phyloP scores from a whole-genome alignment of 2,113 vertebrate species.

The Archilochus colubris region DNA sequence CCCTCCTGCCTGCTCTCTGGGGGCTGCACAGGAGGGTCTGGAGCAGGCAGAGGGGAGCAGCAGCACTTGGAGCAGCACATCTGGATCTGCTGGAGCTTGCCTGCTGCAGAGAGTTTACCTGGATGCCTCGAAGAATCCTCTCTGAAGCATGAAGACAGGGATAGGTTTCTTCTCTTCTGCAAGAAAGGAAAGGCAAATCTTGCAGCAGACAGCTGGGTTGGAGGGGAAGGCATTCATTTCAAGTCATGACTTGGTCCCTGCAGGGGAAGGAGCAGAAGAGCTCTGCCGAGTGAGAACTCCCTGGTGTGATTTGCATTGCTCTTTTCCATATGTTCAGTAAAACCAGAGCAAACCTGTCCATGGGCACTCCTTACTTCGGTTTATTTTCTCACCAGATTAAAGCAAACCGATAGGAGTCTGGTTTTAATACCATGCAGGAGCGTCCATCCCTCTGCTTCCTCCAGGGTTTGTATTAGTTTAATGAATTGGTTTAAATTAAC shows the following conservation, averaged over 20 bases:
- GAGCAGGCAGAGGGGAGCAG: not conserved
- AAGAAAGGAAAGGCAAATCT: not conserved
- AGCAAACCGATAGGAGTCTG: conserved; percentile 10
- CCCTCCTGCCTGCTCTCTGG: not conserved
- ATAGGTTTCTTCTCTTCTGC: not conserved
- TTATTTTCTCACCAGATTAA: conserved; percentile 66
- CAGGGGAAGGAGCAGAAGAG: not conserved
- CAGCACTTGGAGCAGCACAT: not conserved
- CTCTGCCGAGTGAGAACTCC: conserved; percentile 22
- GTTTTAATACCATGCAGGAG: not conserved
- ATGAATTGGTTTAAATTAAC: conserved; percentile 59
- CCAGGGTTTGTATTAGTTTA: not conserved
- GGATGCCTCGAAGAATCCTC: not conserved
- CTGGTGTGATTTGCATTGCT: conserved; percentile 37
- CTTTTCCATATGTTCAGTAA: conserved; percentile 11
- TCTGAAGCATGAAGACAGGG: not conserved
- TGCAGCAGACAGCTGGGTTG: not conserved
- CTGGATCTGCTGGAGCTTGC: not conserved
- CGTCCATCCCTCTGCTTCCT: not conserved
- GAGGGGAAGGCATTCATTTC: not conserved
- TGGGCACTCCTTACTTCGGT: not conserved
- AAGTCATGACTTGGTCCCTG: not conserved
- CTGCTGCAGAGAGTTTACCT: not conserved
- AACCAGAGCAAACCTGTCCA: conserved; percentile 59
- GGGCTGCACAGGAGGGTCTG: not conserved